Evolutionary conservation across 2,797 vertebrate species (phyloP).

Genomic region (Crocodylus rhombifer): DNA sequence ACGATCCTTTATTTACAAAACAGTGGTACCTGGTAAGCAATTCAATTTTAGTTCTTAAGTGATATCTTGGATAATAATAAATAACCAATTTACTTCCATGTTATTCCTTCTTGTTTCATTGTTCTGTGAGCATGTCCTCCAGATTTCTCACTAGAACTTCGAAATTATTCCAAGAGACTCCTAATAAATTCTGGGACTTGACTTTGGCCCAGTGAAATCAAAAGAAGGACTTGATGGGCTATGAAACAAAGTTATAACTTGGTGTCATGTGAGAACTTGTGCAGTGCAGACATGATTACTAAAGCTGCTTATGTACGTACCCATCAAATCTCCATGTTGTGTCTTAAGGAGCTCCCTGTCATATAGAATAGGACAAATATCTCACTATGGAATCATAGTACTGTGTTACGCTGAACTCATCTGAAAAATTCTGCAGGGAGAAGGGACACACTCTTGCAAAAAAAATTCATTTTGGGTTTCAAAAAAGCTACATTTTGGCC

Average conservation of each 20-base stretch:
- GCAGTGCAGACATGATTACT: conserved; percentile 2
- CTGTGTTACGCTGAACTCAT: neutral
- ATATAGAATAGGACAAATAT: neutral
- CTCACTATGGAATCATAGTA: neutral
- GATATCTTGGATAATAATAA: neutral
- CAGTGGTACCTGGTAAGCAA: conserved; percentile 98
- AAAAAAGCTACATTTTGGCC: too few relatives aligned
- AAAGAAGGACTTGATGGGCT: neutral
- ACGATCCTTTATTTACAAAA: conserved; percentile 96
- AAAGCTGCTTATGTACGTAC: neutral
- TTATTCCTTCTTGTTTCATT: neutral
- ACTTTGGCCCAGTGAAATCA: conserved; percentile 12
- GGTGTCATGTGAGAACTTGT: conserved; percentile 13
- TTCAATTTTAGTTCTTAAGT: conserved; percentile 4
- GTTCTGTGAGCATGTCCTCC: conserved; percentile 5
- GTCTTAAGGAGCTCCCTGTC: conserved; percentile 22
- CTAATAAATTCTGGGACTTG: neutral
- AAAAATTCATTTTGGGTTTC: neutral
- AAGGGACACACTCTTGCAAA: neutral
- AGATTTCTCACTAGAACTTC: neutral
- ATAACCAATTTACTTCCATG: neutral
- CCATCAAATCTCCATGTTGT: neutral
- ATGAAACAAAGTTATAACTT: neutral
- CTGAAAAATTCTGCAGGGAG: neutral
- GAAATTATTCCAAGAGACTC: conserved; percentile 5